Percentiles rank a stretch among this genome's conserved stretches.
phyloP scores from a whole-genome alignment of 2,888 invertebrate genomes.

The Deroplatys truncata region DNA sequence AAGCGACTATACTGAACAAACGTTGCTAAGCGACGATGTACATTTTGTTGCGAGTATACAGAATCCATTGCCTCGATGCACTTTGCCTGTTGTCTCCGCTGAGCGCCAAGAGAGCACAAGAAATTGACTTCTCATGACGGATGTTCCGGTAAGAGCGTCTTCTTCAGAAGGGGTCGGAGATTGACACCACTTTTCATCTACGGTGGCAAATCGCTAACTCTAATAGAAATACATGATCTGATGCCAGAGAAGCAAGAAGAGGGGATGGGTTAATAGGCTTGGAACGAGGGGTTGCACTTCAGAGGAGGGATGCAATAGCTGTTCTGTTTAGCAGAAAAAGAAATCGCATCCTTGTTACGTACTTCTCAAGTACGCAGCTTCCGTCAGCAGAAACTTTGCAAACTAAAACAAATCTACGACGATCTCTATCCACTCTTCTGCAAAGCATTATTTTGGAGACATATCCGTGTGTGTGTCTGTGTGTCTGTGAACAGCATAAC shows the following conservation, averaged over 20 bases:
- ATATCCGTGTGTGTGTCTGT: too few species aligned
- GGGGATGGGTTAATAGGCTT: background rate
- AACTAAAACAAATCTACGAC: too few species aligned
- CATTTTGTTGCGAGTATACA: background rate
- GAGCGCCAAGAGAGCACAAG: background rate
- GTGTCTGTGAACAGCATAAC: too few species aligned
- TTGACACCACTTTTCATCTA: slow-evolving; percentile 26
- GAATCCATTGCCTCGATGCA: background rate
- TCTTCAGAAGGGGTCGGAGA: slow-evolving; percentile 19
- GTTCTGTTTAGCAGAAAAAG: too few species aligned
- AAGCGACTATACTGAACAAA: too few species aligned
- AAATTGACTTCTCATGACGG: background rate
- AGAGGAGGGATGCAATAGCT: background rate
- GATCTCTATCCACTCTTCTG: too few species aligned
- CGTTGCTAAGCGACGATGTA: too few species aligned
- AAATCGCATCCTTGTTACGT: too few species aligned
- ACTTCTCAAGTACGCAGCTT: too few species aligned
- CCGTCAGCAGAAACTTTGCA: too few species aligned
- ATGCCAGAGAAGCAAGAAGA: too few species aligned
- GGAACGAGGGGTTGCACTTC: background rate
- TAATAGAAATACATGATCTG: slow-evolving; percentile 25
- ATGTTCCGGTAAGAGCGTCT: background rate
- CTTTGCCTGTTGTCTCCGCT: background rate
- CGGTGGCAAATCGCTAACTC: slow-evolving; percentile 19
- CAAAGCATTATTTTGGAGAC: too few species aligned